Percentiles rank a stretch among this genome's conserved stretches.
phyloP scores from a whole-genome alignment of 2,797 vertebrate genomes.

The Coracias cyanogaster region DNA sequence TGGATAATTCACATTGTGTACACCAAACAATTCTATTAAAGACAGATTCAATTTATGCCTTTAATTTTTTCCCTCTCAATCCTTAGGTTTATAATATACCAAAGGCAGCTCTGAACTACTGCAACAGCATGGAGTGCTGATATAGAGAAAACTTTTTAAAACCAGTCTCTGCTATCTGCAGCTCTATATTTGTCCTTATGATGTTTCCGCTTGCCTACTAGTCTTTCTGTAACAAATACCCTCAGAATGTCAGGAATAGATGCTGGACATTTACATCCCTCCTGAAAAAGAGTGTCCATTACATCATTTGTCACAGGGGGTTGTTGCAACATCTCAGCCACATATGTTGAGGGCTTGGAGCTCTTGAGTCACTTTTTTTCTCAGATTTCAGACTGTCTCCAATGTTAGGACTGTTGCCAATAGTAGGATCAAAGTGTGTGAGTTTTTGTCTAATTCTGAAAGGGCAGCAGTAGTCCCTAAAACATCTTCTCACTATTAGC shows the following conservation, averaged over 20 bases:
- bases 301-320: background rate
- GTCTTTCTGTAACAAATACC: background rate
- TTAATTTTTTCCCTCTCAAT: background rate
- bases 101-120: background rate
- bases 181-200: background rate
- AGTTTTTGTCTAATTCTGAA: background rate
- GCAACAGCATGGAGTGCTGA: background rate
- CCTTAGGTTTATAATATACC: background rate
- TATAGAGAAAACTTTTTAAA: background rate
- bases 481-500: background rate
- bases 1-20: background rate
- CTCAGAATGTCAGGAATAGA: background rate
- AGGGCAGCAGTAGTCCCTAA: background rate
- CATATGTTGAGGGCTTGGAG: background rate
- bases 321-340: background rate
- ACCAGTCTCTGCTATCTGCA: background rate
- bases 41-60: background rate
- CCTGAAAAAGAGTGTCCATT: background rate
- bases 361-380: background rate
- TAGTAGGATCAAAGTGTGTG: background rate
- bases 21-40: background rate
- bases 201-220: background rate
- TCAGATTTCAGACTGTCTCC: background rate
- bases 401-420: background rate
- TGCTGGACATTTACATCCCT: background rate